Percentiles rank a stretch among this genome's conserved stretches.
phyloP scores from a whole-genome alignment of 2,113 vertebrate genomes.

The Gorsachius goisagi region DNA sequence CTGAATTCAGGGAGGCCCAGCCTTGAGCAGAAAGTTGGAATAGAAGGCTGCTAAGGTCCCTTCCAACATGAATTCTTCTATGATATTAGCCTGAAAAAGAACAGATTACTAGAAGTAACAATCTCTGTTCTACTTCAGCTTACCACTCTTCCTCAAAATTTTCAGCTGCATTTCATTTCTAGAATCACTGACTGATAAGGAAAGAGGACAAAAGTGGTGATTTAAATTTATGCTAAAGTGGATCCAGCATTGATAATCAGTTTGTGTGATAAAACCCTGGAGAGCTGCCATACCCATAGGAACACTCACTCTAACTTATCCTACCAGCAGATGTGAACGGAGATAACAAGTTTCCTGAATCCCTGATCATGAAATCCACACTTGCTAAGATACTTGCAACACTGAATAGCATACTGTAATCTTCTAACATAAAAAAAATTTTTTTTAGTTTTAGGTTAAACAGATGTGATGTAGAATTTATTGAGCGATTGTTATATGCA shows the following conservation, averaged over 20 bases:
- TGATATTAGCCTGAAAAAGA: neutral
- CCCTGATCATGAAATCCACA: neutral
- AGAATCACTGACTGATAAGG: neutral
- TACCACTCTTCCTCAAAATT: neutral
- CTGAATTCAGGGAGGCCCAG: neutral
- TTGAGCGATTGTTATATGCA: neutral
- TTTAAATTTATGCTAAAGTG: neutral
- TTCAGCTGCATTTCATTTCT: neutral
- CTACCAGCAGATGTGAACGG: neutral
- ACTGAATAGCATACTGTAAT: neutral
- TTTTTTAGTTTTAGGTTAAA: neutral
- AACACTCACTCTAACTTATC: neutral
- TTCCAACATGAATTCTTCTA: neutral
- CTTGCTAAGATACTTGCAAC: neutral
- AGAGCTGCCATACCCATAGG: neutral
- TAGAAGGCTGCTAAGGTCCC: neutral
- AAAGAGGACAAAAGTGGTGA: neutral
- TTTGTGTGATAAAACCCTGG: neutral
- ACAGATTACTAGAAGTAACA: neutral
- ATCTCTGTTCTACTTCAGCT: neutral
- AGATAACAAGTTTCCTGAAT: neutral
- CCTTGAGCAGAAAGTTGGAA: neutral
- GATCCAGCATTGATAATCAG: neutral
- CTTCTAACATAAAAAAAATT: neutral
- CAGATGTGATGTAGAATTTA: neutral